Evolutionary conservation across 2,888 invertebrate species (phyloP).

Genomic region (Periphyllus acericola): DNA sequence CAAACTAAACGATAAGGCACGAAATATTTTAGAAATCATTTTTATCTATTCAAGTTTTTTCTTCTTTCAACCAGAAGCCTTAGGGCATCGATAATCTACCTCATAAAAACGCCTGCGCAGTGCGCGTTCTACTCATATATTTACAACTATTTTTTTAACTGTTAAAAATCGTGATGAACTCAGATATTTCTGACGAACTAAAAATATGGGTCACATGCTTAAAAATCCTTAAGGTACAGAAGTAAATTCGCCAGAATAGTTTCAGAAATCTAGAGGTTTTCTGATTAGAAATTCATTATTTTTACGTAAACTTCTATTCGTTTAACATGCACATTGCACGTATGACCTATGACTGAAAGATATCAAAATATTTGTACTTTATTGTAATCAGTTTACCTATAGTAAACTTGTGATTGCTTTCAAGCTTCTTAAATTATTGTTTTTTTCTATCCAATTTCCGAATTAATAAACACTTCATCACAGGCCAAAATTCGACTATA

Average conservation of each 20-base stretch:
- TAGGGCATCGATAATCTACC: slow-evolving; percentile 37
- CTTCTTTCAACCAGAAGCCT: slow-evolving; percentile 19
- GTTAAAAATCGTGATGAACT: slow-evolving; percentile 27
- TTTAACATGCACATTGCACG: neutral
- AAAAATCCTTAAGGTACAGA: slow-evolving; percentile 3
- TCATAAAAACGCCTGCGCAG: slow-evolving; percentile 8
- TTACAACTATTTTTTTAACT: neutral
- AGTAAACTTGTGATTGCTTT: slow-evolving; percentile 7
- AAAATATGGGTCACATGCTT: slow-evolving; percentile 24
- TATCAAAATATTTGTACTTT: neutral
- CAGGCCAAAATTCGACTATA: neutral
- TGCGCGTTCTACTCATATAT: neutral
- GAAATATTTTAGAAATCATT: slow-evolving; percentile 51
- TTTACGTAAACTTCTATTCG: neutral
- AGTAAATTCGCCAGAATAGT: neutral
- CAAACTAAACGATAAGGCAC: neutral
- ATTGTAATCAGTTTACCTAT: neutral
- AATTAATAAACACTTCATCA: neutral
- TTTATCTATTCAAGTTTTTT: slow-evolving; percentile 1
- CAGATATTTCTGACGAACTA: neutral
- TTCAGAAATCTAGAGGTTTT: neutral
- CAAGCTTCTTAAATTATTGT: neutral
- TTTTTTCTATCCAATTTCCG: slow-evolving; percentile 21
- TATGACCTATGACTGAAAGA: no score
- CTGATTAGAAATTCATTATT: neutral